Conservation (phyloP, 2,113 vertebrate genomes). For the Labeo catla region DNA sequence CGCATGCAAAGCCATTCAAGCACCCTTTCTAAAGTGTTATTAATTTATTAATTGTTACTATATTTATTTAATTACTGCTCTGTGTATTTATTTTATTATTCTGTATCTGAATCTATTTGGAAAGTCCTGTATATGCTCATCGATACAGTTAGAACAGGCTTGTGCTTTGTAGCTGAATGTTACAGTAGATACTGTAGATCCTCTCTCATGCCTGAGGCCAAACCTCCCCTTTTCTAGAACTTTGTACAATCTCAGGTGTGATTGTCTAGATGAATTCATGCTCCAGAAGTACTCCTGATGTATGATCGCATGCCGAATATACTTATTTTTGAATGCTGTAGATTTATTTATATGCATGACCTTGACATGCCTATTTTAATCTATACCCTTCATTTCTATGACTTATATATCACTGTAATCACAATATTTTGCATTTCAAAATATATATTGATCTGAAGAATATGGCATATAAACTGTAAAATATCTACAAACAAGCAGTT, state of each 20-base stretch:
- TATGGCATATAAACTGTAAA: slow-evolving; percentile 35
- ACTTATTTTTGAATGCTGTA: slow-evolving; percentile 70
- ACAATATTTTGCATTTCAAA: slow-evolving; percentile 70
- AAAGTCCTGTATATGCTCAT: slow-evolving; percentile 38
- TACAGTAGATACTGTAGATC: slow-evolving; percentile 52
- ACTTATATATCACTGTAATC: slow-evolving; percentile 53
- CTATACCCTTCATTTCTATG: slow-evolving; percentile 57
- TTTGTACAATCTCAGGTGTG: slow-evolving; percentile 77
- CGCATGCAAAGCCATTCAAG: slow-evolving; percentile 35
- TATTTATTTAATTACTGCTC: slow-evolving; percentile 28
- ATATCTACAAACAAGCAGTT: slow-evolving; percentile 32
- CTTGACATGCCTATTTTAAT: slow-evolving; percentile 59
- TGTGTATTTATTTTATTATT: slow-evolving; percentile 25
- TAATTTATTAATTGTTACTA: slow-evolving; percentile 20
- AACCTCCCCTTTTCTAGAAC: slow-evolving; percentile 66
- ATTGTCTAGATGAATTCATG: slow-evolving; percentile 69
- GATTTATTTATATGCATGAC: slow-evolving; percentile 66
- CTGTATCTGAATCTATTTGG: slow-evolving; percentile 20
- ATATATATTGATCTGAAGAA: slow-evolving; percentile 58
- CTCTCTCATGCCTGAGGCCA: slow-evolving; percentile 48
- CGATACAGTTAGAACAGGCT: slow-evolving; percentile 10
- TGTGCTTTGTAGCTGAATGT: slow-evolving; percentile 48
- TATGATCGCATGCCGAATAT: slow-evolving; percentile 69
- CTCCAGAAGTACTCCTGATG: slow-evolving; percentile 61
- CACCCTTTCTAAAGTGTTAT: slow-evolving; percentile 6